These are phyloP conservation scores for Catharus fuscescens DNA, from an alignment of 2,113 vertebrate species.

Conservation along the genomic window DNA sequence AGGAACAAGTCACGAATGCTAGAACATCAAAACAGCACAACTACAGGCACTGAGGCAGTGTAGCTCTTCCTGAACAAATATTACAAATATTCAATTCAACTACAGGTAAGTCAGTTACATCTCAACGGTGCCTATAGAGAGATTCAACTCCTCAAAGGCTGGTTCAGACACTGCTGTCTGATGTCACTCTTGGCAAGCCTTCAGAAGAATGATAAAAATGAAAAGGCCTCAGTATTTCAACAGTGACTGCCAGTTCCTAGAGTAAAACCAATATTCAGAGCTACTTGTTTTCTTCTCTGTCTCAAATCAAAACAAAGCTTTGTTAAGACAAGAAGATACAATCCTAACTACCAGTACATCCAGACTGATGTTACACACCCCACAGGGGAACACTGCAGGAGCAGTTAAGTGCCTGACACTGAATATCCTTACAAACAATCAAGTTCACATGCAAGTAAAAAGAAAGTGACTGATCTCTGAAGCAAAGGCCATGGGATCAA, in stretches of 20 bases:
- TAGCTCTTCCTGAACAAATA: not conserved
- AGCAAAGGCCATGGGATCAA: not conserved
- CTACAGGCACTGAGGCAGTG: not conserved
- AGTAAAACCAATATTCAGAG: not conserved
- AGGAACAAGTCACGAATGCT: not conserved
- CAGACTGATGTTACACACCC: not conserved
- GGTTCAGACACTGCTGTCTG: not conserved
- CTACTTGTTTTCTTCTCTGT: not conserved
- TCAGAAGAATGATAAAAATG: not conserved
- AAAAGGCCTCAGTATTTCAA: not conserved
- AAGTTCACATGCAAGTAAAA: not conserved
- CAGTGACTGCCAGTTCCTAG: not conserved
- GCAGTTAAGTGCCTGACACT: not conserved
- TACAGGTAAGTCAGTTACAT: not conserved
- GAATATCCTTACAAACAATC: not conserved
- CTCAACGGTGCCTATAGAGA: not conserved
- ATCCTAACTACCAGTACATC: not conserved
- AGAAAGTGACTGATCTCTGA: not conserved
- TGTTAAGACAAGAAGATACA: not conserved
- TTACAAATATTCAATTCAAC: rapidly evolving
- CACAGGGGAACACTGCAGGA: not conserved
- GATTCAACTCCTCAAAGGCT: not conserved
- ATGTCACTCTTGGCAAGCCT: not conserved
- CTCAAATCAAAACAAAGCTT: not conserved
- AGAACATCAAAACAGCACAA: not conserved